phyloP scores from a whole-genome alignment of 1,140 invertebrate species.

The Ridgeia piscesae region DNA sequence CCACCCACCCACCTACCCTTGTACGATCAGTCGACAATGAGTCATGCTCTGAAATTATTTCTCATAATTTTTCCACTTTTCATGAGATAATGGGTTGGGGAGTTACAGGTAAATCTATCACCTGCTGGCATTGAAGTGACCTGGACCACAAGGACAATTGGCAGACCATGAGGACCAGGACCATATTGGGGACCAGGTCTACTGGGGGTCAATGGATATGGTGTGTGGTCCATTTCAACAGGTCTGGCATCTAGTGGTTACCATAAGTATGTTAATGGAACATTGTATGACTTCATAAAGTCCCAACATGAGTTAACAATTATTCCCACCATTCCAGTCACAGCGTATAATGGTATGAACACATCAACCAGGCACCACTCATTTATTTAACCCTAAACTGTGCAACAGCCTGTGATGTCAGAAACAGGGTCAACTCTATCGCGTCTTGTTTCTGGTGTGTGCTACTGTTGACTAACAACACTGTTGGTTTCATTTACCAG shows the following conservation, averaged over 20 bases:
- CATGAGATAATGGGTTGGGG: not conserved
- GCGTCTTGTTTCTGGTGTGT: not conserved
- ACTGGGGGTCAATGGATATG: no score
- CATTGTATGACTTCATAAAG: no score
- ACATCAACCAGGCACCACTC: not conserved
- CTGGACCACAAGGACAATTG: no score
- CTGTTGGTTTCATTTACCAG: no score
- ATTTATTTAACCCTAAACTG: not conserved
- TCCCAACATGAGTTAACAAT: not conserved
- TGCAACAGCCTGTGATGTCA: not conserved
- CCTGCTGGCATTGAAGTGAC: not conserved
- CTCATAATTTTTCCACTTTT: not conserved
- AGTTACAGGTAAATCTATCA: not conserved
- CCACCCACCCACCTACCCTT: not conserved
- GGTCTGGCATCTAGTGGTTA: no score
- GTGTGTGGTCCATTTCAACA: no score
- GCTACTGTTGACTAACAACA: not conserved
- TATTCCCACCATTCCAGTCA: not conserved
- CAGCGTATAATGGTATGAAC: not conserved
- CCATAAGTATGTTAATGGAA: no score
- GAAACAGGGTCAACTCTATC: not conserved
- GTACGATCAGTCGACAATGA: not conserved
- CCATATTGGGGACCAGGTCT: no score
- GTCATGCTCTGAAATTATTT: conserved; percentile 1
- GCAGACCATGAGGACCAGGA: no score